A percentile compares a stretch with the other conserved stretches of the same genome.
Evolutionary conservation across 2,797 vertebrate genomes (phyloP).

Genomic region (Micrastur ruficollis): DNA sequence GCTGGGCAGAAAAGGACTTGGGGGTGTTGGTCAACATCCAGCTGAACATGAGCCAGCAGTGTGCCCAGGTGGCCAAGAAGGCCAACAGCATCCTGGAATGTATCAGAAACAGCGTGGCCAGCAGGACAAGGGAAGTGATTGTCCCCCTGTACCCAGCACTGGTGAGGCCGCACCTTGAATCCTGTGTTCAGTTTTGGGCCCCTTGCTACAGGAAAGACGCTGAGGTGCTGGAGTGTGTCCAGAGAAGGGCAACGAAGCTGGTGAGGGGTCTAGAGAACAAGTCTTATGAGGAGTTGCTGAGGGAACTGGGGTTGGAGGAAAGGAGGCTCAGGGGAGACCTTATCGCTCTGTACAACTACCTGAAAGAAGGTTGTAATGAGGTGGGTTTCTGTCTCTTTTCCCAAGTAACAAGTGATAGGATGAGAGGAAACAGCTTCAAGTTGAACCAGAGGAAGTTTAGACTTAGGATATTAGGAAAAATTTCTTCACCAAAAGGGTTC

Average conservation of each 20-base stretch:
- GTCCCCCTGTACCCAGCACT: accelerated
- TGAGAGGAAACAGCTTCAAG: background rate
- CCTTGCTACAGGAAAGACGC: background rate
- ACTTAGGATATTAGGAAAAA: background rate
- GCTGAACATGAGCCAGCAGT: background rate
- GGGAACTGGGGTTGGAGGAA: background rate
- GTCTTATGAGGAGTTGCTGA: background rate
- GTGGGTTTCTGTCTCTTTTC: accelerated
- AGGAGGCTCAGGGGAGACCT: background rate
- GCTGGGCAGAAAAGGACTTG: background rate
- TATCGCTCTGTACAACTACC: background rate
- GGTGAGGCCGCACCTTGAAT: background rate
- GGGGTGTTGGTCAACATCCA: background rate
- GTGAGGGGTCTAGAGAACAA: background rate
- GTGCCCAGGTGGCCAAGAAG: background rate
- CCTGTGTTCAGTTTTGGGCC: background rate
- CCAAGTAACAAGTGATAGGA: background rate
- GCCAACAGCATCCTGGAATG: background rate
- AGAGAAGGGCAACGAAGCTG: background rate
- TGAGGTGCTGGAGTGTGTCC: background rate
- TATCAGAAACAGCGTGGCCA: background rate
- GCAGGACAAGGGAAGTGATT: background rate
- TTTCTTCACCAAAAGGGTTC: background rate
- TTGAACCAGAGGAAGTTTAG: background rate
- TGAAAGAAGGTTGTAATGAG: background rate